Base-by-base conservation (phyloP, 1,140 invertebrate genomes). In the Drosophila neocordata region DNA sequence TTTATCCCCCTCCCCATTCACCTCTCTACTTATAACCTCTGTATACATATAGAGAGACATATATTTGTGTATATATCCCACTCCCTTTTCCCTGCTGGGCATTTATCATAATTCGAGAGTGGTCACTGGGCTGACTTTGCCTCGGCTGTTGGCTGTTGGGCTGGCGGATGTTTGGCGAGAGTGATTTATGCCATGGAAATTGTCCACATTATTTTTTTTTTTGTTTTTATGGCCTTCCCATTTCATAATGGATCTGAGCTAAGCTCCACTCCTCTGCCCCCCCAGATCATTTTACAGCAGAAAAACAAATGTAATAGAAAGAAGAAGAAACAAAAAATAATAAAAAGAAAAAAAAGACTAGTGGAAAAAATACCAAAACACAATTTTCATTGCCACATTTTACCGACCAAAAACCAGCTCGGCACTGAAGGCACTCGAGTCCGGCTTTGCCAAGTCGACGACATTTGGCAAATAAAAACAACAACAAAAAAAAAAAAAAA, bases 91-190 rank as follows among this genome's bases (percentile, higher is more conserved):
- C 41, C 68, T 31, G 53, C 41, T 41, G 41, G 72, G 67, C 73
- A 75, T 75, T 75, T 76, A 76, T 76, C 65, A 76, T 76, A 69
- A 76, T 76, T 75, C 73, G 73, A 76, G 71, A 59, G 56, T 59
- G 56, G 58, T 27, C 38, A 44, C 22, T 31, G 53, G 53, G 53
- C 24, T 13, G 13, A 3, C 12, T 31, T 11, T 53, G 51, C 20
- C 34, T 20, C 15, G 4, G 57, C 11, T 4, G n/a, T 13, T 27
- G 22, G 20, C 34, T 20, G 58, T 64, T 68, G 71, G 37, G 69
- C 65, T 35, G 64, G 65, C 73, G 73, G 72, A 76, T 75, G 73
- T 75, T 58, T 64, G 51, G 18, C 48, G 59, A 76, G 57, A 59
- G 73, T 76, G 73, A 76, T 76, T 76, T 76, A 76, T 76, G 73